Evolutionary conservation across 2,888 invertebrate genomes (phyloP), one percentile per base, ranked within the genome.

Genomic region (Zelleria hepariella): DNA sequence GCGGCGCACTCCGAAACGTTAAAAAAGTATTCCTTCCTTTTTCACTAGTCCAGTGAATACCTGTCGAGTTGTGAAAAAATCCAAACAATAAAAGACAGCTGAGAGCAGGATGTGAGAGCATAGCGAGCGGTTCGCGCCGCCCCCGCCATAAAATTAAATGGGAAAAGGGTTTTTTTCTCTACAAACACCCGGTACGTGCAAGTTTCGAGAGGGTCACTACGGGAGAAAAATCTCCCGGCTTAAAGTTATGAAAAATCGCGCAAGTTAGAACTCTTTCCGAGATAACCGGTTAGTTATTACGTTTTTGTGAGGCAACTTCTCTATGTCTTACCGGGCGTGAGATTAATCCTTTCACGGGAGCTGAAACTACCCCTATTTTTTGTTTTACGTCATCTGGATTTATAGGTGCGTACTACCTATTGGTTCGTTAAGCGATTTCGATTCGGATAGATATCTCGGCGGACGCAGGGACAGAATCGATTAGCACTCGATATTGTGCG

Each of bases 121-220:
- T 51, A 57, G 32, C 72, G 75, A 72, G 73, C 72, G 62, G 75
- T 77, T 77, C 71, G 70, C 70, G 67, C 77, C 76, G 71, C 76
- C 76, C 79, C 72, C 70, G 72, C 78, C 74, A 77, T 82, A 79
- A 83, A 82, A 82, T 82, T 80, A 80, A 83, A 83, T 67, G 69
- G 64, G 68, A 66, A 67, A 67, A 66, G 66, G 66, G 64, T 62
- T 62, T 62, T 59, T 61, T 26, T n/a, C 51, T 23, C 51, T 56
- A 18, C 57, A 21, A 57, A 57, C 24, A 60, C 32, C 3, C 53
- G 20, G 10, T 73, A 75, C 77, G 78, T 77, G 73, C 69, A 68
- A 66, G 62, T 72, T 68, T 70, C 64, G 63, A 72, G 68, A 67
- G 68, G 69, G 67, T 70, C 67, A 67, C 70, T 71, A 65, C 65